Conservation (phyloP, 1,140 invertebrate genomes). For the Halictus rubicundus region DNA sequence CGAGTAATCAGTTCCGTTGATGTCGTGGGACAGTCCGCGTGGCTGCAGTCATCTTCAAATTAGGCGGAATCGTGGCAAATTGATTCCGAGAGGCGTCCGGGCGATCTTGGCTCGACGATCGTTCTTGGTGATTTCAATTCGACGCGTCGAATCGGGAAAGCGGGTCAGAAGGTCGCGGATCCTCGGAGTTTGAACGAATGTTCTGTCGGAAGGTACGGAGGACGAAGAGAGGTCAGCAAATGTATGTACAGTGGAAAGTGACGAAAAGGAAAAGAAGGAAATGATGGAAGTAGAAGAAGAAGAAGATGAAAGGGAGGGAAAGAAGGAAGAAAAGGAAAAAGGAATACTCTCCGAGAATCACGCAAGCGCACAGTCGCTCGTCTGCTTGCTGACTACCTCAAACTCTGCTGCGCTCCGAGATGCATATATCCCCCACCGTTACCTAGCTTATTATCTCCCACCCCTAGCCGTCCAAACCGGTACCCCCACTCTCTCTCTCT, state of each 20-base stretch:
- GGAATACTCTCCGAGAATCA: constrained; percentile 62
- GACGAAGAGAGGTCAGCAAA: not conserved
- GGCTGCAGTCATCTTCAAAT: not conserved
- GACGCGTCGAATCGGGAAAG: constrained; percentile 34
- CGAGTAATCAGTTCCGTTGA: not conserved
- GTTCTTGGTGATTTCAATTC: constrained; percentile 48
- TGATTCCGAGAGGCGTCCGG: not conserved
- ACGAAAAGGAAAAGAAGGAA: not conserved
- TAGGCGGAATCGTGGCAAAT: not conserved
- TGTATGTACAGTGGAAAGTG: not conserved
- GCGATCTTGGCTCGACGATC: not conserved
- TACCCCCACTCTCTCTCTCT: too few relatives aligned
- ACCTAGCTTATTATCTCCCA: not conserved
- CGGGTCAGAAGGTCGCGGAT: constrained; percentile 39
- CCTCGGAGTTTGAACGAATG: constrained; percentile 53
- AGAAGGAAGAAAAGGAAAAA: not conserved
- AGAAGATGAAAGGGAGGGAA: constrained; percentile 12
- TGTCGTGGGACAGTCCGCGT: not conserved
- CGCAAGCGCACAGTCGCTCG: constrained; percentile 76
- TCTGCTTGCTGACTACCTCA: constrained; percentile 73
- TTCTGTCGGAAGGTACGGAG: constrained; percentile 17
- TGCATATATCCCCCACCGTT: constrained; percentile 37
- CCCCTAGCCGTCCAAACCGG: not conserved
- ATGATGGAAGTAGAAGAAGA: constrained; percentile 17
- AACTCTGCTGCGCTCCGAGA: constrained; percentile 44